phyloP scores from a whole-genome alignment of 2,888 invertebrate species.

The Leptarthrus brevirostris region DNA sequence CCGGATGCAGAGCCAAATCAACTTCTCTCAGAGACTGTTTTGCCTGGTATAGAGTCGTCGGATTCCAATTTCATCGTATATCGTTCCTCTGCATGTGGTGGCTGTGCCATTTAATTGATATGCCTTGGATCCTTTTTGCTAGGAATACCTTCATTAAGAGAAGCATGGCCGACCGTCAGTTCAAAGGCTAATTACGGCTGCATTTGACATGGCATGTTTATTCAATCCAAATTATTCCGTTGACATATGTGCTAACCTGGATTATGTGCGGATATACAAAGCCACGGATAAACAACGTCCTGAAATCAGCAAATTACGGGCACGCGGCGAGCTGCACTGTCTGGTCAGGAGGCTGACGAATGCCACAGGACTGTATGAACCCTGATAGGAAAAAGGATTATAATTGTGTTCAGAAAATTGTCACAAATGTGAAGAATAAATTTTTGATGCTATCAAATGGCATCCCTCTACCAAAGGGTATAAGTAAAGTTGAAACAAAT shows the following conservation, averaged over 20 bases:
- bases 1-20: constrained; percentile 20
- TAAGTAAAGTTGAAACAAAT: not conserved
- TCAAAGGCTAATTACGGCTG: constrained; percentile 55
- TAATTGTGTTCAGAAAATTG: constrained; percentile 19
- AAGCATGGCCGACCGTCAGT: constrained; percentile 52
- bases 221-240: constrained; percentile 54
- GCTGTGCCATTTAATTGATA: constrained; percentile 52
- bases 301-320: constrained; percentile 33
- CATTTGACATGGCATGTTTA: constrained; percentile 55
- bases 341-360: not conserved
- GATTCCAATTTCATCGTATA: not conserved
- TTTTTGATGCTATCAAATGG: constrained; percentile 16
- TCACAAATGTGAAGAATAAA: constrained; percentile 19
- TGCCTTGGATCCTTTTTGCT: constrained; percentile 50
- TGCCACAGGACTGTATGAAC: not conserved
- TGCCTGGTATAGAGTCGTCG: not conserved
- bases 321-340: constrained; percentile 15
- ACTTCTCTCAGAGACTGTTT: not conserved
- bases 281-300: constrained; percentile 8
- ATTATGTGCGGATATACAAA: constrained; percentile 35
- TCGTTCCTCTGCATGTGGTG: not conserved
- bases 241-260: constrained; percentile 51
- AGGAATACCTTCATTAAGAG: constrained; percentile 53
- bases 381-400: constrained; percentile 26
- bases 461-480: not conserved